Evolutionary conservation across 2,797 vertebrate species (phyloP).

Genomic region (Momotus momota): DNA sequence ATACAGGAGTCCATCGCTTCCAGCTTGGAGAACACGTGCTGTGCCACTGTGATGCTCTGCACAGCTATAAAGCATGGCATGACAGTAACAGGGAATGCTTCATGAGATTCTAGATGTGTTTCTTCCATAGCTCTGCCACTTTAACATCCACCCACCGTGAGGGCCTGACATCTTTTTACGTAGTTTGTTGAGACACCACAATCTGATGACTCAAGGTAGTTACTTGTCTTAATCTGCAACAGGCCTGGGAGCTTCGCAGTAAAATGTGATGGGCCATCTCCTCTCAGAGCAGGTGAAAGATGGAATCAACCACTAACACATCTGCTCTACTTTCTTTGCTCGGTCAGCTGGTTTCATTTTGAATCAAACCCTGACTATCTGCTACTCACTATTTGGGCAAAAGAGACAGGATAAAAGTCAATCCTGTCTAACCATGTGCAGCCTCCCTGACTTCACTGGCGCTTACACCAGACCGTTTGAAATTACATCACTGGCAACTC

Average conservation of each 20-base stretch:
- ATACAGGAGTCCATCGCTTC: neutral
- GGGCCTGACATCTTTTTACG: conserved; percentile 19
- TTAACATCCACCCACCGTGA: neutral
- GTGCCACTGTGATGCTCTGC: neutral
- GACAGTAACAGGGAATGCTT: neutral
- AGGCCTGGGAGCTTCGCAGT: neutral
- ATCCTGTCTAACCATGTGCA: neutral
- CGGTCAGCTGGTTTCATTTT: neutral
- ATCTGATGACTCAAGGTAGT: neutral
- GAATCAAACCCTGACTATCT: neutral
- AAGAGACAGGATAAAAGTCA: neutral
- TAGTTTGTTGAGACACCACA: neutral
- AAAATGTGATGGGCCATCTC: neutral
- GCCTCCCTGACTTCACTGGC: neutral
- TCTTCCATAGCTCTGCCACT: neutral
- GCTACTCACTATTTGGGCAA: neutral
- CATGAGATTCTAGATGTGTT: neutral
- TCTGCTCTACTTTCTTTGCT: neutral
- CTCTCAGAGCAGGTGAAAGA: neutral
- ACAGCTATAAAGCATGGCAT: neutral
- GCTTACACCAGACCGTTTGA: conserved; percentile 41
- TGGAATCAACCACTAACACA: neutral
- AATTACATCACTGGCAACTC: conserved; percentile 68
- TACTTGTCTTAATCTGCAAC: neutral
- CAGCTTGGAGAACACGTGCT: neutral